Conservation (phyloP, 2,113 vertebrate genomes). For the Uria aalge region DNA sequence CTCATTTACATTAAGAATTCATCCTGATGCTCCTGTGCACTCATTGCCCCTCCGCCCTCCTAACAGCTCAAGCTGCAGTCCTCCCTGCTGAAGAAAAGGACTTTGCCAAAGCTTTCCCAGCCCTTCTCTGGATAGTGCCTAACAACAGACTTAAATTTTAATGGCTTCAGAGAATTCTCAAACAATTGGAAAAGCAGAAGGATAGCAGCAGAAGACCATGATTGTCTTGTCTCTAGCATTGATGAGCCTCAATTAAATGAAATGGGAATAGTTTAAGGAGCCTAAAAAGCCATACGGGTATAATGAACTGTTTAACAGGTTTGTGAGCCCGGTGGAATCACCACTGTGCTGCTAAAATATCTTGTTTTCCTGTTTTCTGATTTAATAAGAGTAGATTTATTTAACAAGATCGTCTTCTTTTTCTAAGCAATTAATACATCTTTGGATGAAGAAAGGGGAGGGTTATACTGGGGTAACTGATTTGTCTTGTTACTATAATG, state of each 20-base stretch:
- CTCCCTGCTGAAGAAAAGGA: background rate
- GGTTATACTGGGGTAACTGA: background rate
- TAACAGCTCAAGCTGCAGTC: background rate
- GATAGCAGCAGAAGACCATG: background rate
- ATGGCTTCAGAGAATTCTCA: background rate
- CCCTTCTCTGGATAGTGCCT: background rate
- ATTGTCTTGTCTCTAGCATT: background rate
- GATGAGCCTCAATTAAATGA: background rate
- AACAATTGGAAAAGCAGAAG: background rate
- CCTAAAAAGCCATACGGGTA: background rate
- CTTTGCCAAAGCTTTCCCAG: background rate
- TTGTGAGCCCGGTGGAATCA: background rate
- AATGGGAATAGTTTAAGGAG: background rate
- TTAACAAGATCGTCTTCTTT: background rate
- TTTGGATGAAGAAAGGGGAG: background rate
- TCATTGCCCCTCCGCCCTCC: background rate
- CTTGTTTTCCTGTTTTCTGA: background rate
- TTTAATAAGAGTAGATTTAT: background rate
- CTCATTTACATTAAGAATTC: background rate
- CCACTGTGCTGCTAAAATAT: background rate
- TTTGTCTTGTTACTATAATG: slow-evolving; percentile 37
- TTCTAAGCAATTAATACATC: background rate
- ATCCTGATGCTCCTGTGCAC: background rate
- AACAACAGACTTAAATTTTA: background rate
- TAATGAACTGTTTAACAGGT: background rate